These are phyloP conservation scores for Cerastoderma edule DNA, from an alignment of 2,888 invertebrate genomes.

Conservation along the genomic window DNA sequence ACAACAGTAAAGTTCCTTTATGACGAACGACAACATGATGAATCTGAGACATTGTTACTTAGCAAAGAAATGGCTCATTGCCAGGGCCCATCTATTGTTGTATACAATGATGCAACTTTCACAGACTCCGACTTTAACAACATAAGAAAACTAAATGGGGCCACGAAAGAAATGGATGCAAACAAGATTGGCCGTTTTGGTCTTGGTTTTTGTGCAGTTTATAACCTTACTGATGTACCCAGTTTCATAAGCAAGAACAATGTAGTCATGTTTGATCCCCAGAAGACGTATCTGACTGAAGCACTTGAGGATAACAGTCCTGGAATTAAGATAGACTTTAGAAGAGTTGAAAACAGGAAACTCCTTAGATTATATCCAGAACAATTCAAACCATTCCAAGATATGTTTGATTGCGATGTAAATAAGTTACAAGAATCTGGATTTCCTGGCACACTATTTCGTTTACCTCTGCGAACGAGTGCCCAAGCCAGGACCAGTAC, in stretches of 20 bases:
- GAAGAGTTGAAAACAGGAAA: constrained; percentile 17
- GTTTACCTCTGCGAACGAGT: constrained; percentile 78
- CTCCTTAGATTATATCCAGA: constrained; percentile 60
- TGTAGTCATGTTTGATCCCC: constrained; percentile 82
- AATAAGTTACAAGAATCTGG: background rate
- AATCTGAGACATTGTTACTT: constrained; percentile 67
- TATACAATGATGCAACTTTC: constrained; percentile 79
- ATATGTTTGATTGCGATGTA: constrained; percentile 69
- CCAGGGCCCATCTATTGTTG: constrained; percentile 82
- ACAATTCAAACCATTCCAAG: constrained; percentile 74
- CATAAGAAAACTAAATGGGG: constrained; percentile 79
- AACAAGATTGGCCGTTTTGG: constrained; percentile 81
- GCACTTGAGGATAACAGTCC: constrained; percentile 26
- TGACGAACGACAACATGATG: constrained; percentile 76
- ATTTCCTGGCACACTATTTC: constrained; percentile 78
- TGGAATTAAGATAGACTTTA: constrained; percentile 38
- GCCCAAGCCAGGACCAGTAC: constrained; percentile 74
- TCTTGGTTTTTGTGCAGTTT: constrained; percentile 81
- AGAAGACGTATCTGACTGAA: constrained; percentile 72
- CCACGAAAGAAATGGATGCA: constrained; percentile 74
- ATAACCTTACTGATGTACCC: constrained; percentile 81
- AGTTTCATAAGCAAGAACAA: constrained; percentile 78
- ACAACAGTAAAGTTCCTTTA: constrained; percentile 71
- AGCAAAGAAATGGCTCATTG: constrained; percentile 76
- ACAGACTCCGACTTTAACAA: constrained; percentile 79